Evolutionary conservation across 2,113 vertebrate species (phyloP).

Genomic region (Galemys pyrenaicus): DNA sequence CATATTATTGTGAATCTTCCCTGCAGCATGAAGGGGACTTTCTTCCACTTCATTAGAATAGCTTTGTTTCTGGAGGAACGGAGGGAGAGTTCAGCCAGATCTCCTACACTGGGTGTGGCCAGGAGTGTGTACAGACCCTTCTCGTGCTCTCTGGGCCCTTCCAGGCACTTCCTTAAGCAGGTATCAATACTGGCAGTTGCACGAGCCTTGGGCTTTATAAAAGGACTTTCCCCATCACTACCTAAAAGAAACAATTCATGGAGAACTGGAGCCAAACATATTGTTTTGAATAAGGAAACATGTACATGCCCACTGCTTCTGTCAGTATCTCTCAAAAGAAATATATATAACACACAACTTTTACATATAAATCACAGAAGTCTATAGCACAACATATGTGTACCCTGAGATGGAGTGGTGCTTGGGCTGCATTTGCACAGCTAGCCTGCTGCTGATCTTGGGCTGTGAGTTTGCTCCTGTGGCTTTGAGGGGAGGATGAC

Average conservation of each 20-base stretch:
- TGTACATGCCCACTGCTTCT: not conserved
- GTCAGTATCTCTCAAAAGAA: not conserved
- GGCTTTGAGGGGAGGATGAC: not conserved
- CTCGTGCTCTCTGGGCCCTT: accelerated
- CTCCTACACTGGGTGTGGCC: accelerated
- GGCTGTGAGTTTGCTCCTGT: accelerated
- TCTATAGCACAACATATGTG: not conserved
- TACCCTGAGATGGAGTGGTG: not conserved
- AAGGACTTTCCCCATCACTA: not conserved
- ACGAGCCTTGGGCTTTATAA: not conserved
- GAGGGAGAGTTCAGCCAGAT: not conserved
- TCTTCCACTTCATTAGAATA: not conserved
- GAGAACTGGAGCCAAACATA: not conserved
- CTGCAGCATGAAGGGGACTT: not conserved
- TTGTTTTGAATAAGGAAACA: not conserved
- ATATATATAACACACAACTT: not conserved
- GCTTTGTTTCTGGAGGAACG: not conserved
- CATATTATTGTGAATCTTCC: not conserved
- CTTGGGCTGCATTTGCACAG: not conserved
- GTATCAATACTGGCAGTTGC: not conserved
- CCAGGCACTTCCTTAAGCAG: not conserved
- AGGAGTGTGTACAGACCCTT: not conserved
- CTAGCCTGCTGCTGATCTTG: not conserved
- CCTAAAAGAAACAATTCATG: not conserved
- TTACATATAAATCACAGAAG: not conserved